These are phyloP conservation scores for Lepus timidus DNA, from an alignment of 2,113 vertebrate species.

Conservation along the genomic window DNA sequence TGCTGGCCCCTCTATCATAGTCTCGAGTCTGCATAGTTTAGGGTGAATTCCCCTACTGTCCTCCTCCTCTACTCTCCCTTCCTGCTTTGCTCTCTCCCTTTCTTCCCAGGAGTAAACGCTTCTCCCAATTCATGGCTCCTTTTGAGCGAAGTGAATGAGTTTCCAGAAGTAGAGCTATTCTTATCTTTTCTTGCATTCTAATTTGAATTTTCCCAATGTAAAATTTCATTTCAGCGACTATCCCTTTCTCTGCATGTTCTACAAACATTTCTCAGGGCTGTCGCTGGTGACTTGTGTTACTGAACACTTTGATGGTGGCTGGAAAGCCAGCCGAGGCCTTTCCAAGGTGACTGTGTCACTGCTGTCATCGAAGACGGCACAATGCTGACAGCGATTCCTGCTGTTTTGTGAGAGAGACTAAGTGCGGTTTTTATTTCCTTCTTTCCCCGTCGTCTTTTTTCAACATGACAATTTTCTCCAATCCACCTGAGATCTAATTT, in stretches of 20 bases:
- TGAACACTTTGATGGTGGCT: background rate
- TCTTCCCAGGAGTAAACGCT: background rate
- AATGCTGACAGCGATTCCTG: background rate
- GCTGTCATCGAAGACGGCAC: background rate
- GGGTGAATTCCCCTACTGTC: background rate
- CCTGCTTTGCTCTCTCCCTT: background rate
- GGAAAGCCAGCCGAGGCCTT: background rate
- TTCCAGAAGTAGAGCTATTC: background rate
- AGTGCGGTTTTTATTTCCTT: background rate
- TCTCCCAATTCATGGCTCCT: background rate
- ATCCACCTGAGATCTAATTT: constrained; percentile 69
- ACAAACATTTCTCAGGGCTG: background rate
- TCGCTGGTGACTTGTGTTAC: fast-evolving
- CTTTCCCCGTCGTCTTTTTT: background rate
- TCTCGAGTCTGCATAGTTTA: background rate
- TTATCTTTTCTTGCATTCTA: background rate
- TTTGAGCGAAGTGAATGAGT: background rate
- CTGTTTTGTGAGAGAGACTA: background rate
- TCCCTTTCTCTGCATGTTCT: fast-evolving
- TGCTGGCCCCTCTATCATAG: too few species aligned
- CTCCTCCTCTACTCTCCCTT: too few species aligned
- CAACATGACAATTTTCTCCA: constrained; percentile 54
- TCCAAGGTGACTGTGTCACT: background rate
- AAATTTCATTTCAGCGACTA: background rate
- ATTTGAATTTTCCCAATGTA: background rate